Evolutionary conservation across 2,113 vertebrate genomes (phyloP).

Genomic region (Ursus arctos): DNA sequence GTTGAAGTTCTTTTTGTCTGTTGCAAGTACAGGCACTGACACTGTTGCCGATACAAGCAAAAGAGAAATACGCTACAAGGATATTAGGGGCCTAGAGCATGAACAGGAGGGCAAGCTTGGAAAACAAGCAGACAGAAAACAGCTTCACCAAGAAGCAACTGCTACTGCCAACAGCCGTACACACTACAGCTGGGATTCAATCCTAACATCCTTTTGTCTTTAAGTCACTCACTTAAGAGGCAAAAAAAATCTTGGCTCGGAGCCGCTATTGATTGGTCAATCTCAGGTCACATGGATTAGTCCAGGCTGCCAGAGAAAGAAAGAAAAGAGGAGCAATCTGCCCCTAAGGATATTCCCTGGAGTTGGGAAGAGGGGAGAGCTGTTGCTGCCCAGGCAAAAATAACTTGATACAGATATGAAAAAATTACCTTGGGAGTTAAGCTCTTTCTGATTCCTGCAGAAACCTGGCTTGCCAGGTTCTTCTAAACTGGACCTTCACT

Average conservation of each 20-base stretch:
- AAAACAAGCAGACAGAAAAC: not conserved
- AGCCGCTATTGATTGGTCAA: constrained; percentile 38
- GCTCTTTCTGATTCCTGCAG: constrained; percentile 4
- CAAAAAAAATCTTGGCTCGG: constrained; percentile 18
- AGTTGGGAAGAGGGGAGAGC: not conserved
- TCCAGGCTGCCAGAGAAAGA: not conserved
- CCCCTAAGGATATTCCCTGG: not conserved
- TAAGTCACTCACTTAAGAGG: constrained; percentile 10
- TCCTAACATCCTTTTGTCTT: constrained; percentile 57
- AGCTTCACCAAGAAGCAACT: not conserved
- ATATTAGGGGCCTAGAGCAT: not conserved
- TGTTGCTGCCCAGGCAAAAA: constrained; percentile 2
- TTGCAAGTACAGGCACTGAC: constrained; percentile 2
- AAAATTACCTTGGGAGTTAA: not conserved
- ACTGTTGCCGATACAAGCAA: not conserved
- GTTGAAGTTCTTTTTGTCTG: not conserved
- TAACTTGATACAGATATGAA: not conserved
- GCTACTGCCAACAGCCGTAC: not conserved
- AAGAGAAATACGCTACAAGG: constrained; percentile 28
- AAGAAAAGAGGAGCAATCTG: not conserved
- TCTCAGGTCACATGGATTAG: constrained; percentile 55
- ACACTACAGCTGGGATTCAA: not conserved
- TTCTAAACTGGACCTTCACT: constrained; percentile 6
- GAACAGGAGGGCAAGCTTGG: not conserved
- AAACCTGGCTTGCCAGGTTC: constrained; percentile 24